Percentiles rank a stretch among this genome's conserved stretches.
Evolutionary conservation across 2,888 invertebrate genomes (phyloP).

Genomic region (Aricia artaxerxes): DNA sequence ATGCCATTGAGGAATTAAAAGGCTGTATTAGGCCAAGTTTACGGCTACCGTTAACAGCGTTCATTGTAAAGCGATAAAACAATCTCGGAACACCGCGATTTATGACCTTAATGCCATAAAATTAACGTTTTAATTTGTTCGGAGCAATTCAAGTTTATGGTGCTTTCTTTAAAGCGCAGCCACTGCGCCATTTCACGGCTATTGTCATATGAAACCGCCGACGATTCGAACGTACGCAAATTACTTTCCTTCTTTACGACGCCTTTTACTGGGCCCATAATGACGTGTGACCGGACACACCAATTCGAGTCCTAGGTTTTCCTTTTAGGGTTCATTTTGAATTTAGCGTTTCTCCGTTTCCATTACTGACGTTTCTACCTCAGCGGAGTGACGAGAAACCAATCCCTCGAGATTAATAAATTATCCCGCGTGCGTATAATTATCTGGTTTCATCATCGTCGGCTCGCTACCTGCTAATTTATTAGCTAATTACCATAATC

Average conservation of each 20-base stretch:
- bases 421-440: constrained; percentile 16
- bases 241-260: constrained; percentile 73
- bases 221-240: constrained; percentile 62
- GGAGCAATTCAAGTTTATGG: constrained; percentile 66
- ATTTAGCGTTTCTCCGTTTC: neutral
- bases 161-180: constrained; percentile 57
- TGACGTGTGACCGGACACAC: constrained; percentile 26
- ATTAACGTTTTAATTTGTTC: constrained; percentile 75
- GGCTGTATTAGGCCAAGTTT: constrained; percentile 41
- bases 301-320: neutral
- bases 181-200: constrained; percentile 72
- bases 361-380: constrained; percentile 18
- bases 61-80: constrained; percentile 67
- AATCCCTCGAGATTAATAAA: constrained; percentile 22
- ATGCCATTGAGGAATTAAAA: constrained; percentile 42
- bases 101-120: constrained; percentile 71
- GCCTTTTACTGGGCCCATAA: constrained; percentile 45
- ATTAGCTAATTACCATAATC: constrained; percentile 7
- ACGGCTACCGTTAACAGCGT: constrained; percentile 65
- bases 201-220: constrained; percentile 55
- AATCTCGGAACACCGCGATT: constrained; percentile 61
- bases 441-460: constrained; percentile 24
- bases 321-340: constrained; percentile 5
- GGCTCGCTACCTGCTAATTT: neutral
- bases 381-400: constrained; percentile 15